Percentiles rank a stretch among this genome's conserved stretches.
Evolutionary conservation across 2,797 vertebrate species (phyloP).

Genomic region (Crypturellus tataupa): DNA sequence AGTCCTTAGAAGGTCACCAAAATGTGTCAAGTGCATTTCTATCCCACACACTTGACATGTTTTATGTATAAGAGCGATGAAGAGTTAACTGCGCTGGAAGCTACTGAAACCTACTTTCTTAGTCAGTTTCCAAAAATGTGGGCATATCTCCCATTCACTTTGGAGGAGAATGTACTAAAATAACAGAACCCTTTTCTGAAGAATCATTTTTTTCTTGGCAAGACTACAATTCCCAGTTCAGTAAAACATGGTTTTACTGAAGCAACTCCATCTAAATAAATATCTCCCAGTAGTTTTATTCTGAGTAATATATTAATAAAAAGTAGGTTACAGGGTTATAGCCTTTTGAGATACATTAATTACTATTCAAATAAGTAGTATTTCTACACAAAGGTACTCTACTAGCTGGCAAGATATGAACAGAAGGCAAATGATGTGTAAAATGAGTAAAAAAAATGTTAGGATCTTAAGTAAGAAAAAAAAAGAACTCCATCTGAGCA

Average conservation of each 20-base stretch:
- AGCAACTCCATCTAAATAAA: not conserved
- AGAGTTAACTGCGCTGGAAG: not conserved
- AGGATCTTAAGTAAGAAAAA: not conserved
- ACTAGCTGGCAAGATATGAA: not conserved
- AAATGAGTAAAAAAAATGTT: too few relatives aligned
- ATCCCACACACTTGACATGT: not conserved
- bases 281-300: not conserved
- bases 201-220: not conserved
- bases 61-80: not conserved
- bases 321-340: not conserved
- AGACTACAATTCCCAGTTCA: not conserved
- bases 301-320: not conserved
- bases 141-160: not conserved
- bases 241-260: not conserved
- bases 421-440: not conserved
- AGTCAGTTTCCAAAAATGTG: not conserved
- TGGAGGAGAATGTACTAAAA: not conserved
- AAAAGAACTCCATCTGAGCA: not conserved
- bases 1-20: not conserved
- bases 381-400: not conserved
- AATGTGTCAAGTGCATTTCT: not conserved
- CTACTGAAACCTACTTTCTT: not conserved
- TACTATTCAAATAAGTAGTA: not conserved
- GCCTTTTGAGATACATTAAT: not conserved
- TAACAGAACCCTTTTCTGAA: not conserved